A percentile compares a stretch with the other conserved stretches of the same genome.
Evolutionary conservation across 2,797 vertebrate genomes (phyloP).

Genomic region (Platalea minor): DNA sequence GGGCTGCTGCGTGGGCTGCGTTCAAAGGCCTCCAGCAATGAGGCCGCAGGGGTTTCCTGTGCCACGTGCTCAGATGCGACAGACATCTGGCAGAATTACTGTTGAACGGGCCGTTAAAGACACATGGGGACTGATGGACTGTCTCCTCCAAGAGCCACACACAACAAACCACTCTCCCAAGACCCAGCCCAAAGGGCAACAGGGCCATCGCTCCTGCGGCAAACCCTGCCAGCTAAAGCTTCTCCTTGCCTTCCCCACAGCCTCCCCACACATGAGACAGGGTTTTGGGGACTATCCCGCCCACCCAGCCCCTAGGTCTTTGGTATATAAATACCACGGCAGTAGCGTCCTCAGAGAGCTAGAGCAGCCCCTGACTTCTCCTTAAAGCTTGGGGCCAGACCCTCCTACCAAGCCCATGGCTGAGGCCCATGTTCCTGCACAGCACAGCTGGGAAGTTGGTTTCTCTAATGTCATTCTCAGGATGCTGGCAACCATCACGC

Average conservation of each 20-base stretch:
- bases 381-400: neutral
- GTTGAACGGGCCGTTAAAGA: fast-evolving
- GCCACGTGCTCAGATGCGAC: neutral
- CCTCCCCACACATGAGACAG: neutral
- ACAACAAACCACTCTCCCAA: neutral
- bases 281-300: neutral
- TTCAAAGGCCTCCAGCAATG: neutral
- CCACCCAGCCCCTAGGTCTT: neutral
- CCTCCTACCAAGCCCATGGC: neutral
- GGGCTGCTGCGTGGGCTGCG: neutral
- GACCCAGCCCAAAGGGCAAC: neutral
- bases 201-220: fast-evolving
- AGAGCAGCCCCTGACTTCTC: neutral
- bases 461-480: neutral
- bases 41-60: neutral
- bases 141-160: neutral
- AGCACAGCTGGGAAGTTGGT: neutral
- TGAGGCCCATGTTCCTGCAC: neutral
- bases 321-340: no score
- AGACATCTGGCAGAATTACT: neutral
- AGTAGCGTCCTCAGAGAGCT: no score
- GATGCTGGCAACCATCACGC: neutral
- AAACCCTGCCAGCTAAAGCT: neutral
- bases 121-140: neutral
- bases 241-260: neutral